Evolutionary conservation across 1,140 invertebrate species (phyloP).

Genomic region (Agraylea sexmaculata): DNA sequence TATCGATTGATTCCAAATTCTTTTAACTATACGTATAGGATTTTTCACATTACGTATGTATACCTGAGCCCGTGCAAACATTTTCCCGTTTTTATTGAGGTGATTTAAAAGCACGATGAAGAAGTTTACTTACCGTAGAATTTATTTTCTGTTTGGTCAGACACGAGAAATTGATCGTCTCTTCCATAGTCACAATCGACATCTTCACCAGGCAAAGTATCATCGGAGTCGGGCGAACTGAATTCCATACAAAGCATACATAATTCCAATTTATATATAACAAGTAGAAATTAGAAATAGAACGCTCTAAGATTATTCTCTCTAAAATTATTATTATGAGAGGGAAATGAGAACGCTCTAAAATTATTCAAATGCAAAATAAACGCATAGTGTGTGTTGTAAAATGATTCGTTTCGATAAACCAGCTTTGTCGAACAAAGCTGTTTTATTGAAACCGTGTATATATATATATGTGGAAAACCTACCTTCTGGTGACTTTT

Average conservation of each 20-base stretch:
- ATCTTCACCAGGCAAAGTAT: conserved; percentile 65
- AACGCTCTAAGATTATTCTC: no score
- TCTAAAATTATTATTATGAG: no score
- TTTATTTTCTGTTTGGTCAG: conserved; percentile 70
- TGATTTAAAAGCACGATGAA: no score
- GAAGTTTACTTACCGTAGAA: conserved; percentile 71
- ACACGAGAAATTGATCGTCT: conserved; percentile 77
- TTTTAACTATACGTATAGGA: no score
- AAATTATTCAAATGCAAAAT: no score
- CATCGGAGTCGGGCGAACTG: conserved; percentile 75
- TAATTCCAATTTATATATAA: no score
- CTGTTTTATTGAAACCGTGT: not conserved
- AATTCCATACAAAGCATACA: no score
- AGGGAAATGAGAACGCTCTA: no score
- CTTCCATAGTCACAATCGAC: conserved; percentile 62
- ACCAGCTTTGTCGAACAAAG: not conserved
- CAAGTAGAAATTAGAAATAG: not conserved
- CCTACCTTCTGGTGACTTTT: conserved; percentile 48
- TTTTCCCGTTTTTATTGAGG: not conserved
- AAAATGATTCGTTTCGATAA: not conserved
- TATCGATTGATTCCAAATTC: no score
- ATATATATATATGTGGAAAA: not conserved
- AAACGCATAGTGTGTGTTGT: not conserved
- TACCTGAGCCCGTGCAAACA: not conserved
- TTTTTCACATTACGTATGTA: no score